phyloP scores from a whole-genome alignment of 2,888 invertebrate genomes.

The Campopleginae sp. region DNA sequence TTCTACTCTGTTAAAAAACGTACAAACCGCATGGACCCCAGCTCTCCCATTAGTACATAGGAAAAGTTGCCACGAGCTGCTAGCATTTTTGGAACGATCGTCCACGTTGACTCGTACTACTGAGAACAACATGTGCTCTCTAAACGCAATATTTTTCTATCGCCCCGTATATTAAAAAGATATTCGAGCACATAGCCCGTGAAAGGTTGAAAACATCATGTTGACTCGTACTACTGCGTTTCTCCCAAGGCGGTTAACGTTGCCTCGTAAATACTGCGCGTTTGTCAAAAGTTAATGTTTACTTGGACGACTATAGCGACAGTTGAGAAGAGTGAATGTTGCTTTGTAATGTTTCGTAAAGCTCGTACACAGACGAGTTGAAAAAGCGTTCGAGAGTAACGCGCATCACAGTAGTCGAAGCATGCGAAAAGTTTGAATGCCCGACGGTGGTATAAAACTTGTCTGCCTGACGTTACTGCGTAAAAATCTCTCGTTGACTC shows the following conservation, averaged over 20 bases:
- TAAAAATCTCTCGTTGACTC: not conserved
- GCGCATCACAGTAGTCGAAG: constrained; percentile 11
- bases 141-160: not conserved
- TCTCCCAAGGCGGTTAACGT: not conserved
- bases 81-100: not conserved
- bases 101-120: constrained; percentile 29
- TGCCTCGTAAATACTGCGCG: constrained; percentile 14
- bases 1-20: not conserved
- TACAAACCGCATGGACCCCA: too few relatives aligned
- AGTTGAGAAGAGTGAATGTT: constrained; percentile 7
- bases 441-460: not conserved
- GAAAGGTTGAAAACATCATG: not conserved
- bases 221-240: not conserved
- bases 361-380: not conserved
- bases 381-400: not conserved
- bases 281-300: constrained; percentile 8
- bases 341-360: not conserved
- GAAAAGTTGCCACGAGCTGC: not conserved
- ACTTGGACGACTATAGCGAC: not conserved
- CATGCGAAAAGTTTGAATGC: not conserved
- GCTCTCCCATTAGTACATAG: not conserved
- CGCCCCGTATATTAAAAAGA: not conserved
- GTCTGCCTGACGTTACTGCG: not conserved
- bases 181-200: not conserved
- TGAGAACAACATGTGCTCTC: not conserved